Conservation (phyloP, 2,888 invertebrate species). For the Pyrrhia umbra region DNA sequence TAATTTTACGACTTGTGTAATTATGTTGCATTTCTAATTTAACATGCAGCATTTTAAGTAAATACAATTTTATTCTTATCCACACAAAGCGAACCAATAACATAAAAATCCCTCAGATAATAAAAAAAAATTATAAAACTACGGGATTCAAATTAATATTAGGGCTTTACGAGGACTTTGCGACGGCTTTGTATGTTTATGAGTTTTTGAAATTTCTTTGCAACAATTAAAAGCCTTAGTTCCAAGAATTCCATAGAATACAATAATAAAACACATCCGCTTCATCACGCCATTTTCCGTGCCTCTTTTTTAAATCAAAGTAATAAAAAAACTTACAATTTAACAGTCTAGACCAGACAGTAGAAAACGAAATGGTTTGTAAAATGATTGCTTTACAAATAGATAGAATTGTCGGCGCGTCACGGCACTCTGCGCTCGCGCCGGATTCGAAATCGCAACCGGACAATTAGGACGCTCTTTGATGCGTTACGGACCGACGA, state of each 20-base stretch:
- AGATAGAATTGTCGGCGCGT: slow-evolving; percentile 65
- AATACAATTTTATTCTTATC: not conserved
- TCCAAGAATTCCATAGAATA: not conserved
- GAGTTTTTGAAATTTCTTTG: too few relatives aligned
- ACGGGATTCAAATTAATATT: too few relatives aligned
- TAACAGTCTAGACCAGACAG: slow-evolving; percentile 35
- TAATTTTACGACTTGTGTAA: not conserved
- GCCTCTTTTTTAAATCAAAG: not conserved
- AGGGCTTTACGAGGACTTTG: too few relatives aligned
- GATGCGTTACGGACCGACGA: slow-evolving; percentile 75
- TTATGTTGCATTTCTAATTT: not conserved
- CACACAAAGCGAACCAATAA: too few relatives aligned
- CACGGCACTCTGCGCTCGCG: slow-evolving; percentile 72
- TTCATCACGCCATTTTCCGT: not conserved
- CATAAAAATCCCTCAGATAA: too few relatives aligned
- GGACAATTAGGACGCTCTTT: slow-evolving; percentile 76
- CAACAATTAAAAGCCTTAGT: too few relatives aligned
- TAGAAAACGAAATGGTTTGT: slow-evolving; percentile 59
- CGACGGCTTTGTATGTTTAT: too few relatives aligned
- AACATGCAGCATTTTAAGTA: not conserved
- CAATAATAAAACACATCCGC: not conserved
- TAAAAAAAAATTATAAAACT: too few relatives aligned
- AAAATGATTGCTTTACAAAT: slow-evolving; percentile 65
- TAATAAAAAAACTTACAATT: not conserved
- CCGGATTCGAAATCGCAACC: slow-evolving; percentile 81